Evolutionary conservation across 2,888 invertebrate species (phyloP).

Genomic region (Acanthosepion pharaonis): DNA sequence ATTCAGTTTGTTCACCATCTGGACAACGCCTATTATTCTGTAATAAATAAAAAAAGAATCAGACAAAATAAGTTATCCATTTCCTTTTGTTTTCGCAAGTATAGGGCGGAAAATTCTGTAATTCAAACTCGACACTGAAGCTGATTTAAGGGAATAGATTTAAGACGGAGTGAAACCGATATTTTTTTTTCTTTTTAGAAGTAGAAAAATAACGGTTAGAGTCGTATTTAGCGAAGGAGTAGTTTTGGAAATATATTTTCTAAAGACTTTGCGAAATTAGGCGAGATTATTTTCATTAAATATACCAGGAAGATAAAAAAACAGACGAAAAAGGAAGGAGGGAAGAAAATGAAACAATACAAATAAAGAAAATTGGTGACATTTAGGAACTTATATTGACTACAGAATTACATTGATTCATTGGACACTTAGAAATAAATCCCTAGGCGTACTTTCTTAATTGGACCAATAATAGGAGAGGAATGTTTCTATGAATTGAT

Average conservation of each 20-base stretch:
- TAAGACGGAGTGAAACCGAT: background rate
- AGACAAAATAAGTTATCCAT: background rate
- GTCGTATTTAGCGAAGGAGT: background rate
- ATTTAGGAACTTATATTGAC: background rate
- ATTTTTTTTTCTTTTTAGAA: background rate
- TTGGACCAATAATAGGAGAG: too few species aligned
- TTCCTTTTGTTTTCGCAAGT: background rate
- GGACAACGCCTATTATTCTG: slow-evolving; percentile 87
- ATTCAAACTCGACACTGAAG: background rate
- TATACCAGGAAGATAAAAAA: background rate
- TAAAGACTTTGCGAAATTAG: background rate
- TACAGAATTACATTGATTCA: background rate
- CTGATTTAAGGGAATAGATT: background rate
- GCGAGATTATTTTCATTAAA: background rate
- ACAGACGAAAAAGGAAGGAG: too few species aligned
- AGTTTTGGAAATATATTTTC: background rate
- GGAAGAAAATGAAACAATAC: background rate
- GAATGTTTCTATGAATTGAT: too few species aligned
- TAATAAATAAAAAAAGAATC: slow-evolving; percentile 49
- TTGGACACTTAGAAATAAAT: background rate
- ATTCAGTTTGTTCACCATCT: slow-evolving; percentile 84
- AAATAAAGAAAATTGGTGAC: too few species aligned
- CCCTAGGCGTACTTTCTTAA: background rate
- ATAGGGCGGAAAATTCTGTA: background rate
- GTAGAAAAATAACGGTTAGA: background rate